A percentile compares a stretch with the other conserved stretches of the same genome.
These are phyloP conservation scores for Bombus confusus DNA, from an alignment of 1,140 invertebrate species.

Conservation along the genomic window DNA sequence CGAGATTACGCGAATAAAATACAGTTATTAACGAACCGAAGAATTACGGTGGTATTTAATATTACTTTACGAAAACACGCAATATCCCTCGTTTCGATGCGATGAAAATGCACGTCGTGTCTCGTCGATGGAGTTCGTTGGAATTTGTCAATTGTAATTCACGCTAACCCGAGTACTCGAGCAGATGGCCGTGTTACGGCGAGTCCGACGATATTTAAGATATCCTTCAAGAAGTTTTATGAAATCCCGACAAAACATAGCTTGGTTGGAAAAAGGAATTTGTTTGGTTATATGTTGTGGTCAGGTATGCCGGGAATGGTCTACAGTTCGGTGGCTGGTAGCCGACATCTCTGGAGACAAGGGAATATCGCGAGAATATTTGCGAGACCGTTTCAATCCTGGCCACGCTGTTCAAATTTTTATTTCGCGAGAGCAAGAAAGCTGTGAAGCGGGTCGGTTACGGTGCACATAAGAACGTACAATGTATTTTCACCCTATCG, in stretches of 20 bases:
- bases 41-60: conserved; percentile 4
- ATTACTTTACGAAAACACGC: neutral
- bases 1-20: neutral
- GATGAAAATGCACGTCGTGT: neutral
- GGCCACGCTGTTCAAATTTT: conserved; percentile 42
- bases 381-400: conserved; percentile 53
- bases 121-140: neutral
- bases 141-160: neutral
- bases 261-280: conserved; percentile 48
- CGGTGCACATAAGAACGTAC: conserved; percentile 48
- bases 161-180: neutral
- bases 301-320: conserved; percentile 58
- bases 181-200: neutral
- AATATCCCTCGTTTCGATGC: neutral
- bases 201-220: conserved; percentile 31
- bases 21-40: neutral
- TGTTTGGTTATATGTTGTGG: conserved; percentile 27
- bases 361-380: conserved; percentile 42
- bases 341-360: conserved; percentile 44
- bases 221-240: conserved; percentile 34
- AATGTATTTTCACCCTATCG: conserved; percentile 45
- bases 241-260: conserved; percentile 54
- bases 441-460: conserved; percentile 12
- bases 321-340: conserved; percentile 7
- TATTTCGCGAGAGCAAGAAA: conserved; percentile 32